Evolutionary conservation across 2,797 vertebrate species (phyloP).

Genomic region (Bufotes viridis): DNA sequence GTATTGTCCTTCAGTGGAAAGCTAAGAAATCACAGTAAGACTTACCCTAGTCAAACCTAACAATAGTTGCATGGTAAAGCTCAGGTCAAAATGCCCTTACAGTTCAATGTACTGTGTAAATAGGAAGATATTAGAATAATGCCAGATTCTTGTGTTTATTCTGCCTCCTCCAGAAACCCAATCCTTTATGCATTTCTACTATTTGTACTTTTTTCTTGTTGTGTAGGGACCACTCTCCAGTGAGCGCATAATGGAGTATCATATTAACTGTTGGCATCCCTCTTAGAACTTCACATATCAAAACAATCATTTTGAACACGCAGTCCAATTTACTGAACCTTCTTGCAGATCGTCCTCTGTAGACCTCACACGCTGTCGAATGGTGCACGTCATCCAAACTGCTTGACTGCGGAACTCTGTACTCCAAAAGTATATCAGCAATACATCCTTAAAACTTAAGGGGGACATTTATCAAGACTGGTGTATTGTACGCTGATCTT

Average conservation of each 20-base stretch:
- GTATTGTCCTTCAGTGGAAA: background rate
- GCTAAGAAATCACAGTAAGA: background rate
- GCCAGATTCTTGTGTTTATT: background rate
- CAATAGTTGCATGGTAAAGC: background rate
- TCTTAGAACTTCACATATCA: too few species aligned
- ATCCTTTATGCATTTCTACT: background rate
- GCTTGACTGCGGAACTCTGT: too few species aligned
- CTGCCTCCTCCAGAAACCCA: background rate
- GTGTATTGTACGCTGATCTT: too few species aligned
- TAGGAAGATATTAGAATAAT: background rate
- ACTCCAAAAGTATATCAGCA: too few species aligned
- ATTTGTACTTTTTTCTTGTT: background rate
- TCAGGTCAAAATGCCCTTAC: constrained; percentile 20
- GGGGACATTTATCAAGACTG: too few species aligned
- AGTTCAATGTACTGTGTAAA: background rate
- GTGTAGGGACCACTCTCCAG: background rate
- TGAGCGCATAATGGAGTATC: background rate
- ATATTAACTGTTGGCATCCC: too few species aligned
- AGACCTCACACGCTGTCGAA: too few species aligned
- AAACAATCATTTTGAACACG: too few species aligned
- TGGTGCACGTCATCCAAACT: too few species aligned
- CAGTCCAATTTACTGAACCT: too few species aligned
- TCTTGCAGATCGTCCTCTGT: too few species aligned
- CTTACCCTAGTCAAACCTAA: background rate
- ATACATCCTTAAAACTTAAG: too few species aligned